Evolutionary conservation across 1,140 invertebrate genomes (phyloP), one percentile per base, ranked within the genome.

Genomic region (Arctopsyche grandis): DNA sequence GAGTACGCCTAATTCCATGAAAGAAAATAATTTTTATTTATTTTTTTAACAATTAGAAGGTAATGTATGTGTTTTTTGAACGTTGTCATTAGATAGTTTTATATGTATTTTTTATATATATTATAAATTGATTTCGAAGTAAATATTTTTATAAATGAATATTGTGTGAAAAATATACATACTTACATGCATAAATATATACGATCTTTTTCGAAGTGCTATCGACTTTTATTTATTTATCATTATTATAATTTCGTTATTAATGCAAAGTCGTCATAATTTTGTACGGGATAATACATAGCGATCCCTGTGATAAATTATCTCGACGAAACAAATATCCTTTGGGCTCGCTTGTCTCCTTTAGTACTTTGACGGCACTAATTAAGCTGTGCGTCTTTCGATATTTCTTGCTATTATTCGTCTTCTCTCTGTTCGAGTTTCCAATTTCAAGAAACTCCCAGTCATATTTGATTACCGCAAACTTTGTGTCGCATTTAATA

Each of bases 401-500:
- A 66, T 66, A 66, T 66, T 66, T 26, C 63, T 26, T 66, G 63
- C 22, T 5, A 22, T 24, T 26, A 26, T 66, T 24, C 63, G 24
- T 66, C 24, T 5, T 66, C n/a, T 24, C 24, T 3, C 63, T 0
- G 63, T 66, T 21, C 22, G 19, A 26, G 24, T 66, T 66, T 66
- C 63, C 63, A 29, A 66, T 66, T 66, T 66, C 63, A 29, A 29
- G 9, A 26, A 52, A 66, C 21, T 60, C 21, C 58, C n/a, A 21
- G 9, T 66, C 63, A 66, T 66, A 66, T 66, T 66, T 66, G 63
- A 66, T 66, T 66, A 66, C 63, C 63, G 63, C 63, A 66, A 66
- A 66, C 63, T 24, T 66, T 24, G 63, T 66, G 24, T 66, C 63
- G 5, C 14, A 66, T 66, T 66, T 14, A 26, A 66, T 66, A 66